These are phyloP conservation scores for Trissolcus brochymenae DNA, from an alignment of 2,888 invertebrate species.

Conservation along the genomic window DNA sequence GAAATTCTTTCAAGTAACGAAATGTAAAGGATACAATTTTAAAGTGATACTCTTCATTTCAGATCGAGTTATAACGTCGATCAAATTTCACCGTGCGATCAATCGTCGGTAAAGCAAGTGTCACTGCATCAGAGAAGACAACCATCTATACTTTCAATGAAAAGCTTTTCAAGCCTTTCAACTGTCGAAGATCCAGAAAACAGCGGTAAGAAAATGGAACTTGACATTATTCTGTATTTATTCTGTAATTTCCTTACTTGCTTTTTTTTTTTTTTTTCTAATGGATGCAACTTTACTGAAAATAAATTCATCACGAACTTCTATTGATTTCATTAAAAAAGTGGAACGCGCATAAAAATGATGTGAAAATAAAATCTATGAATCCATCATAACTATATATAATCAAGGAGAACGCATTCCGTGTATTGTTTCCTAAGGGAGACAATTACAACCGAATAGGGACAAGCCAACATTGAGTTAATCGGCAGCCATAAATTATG, in stretches of 20 bases:
- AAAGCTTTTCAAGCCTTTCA: constrained; percentile 25
- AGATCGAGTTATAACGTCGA: constrained; percentile 16
- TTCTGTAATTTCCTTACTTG: neutral
- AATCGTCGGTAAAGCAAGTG: constrained; percentile 26
- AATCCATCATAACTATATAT: too few relatives aligned
- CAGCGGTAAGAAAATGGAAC: constrained; percentile 8
- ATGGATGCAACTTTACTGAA: neutral
- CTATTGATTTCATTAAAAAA: too few relatives aligned
- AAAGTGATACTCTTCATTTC: constrained; percentile 6
- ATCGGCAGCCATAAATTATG: constrained; percentile 31
- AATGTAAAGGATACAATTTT: too few relatives aligned
- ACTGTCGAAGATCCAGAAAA: constrained; percentile 18
- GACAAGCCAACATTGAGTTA: constrained; percentile 12
- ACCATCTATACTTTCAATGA: constrained; percentile 19
- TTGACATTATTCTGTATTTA: neutral
- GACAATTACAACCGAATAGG: constrained; percentile 30
- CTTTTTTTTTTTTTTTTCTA: neutral
- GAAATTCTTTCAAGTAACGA: too few relatives aligned
- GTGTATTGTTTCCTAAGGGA: constrained; percentile 17
- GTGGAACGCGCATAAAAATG: constrained; percentile 2
- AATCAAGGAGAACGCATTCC: constrained; percentile 5
- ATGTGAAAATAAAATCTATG: too few relatives aligned
- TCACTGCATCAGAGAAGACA: constrained; percentile 21
- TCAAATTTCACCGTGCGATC: constrained; percentile 15
- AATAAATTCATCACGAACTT: too few relatives aligned